A percentile compares a stretch with the other conserved stretches of the same genome.
phyloP scores from a whole-genome alignment of 1,140 invertebrate species.

The Mizuhopecten yessoensis region DNA sequence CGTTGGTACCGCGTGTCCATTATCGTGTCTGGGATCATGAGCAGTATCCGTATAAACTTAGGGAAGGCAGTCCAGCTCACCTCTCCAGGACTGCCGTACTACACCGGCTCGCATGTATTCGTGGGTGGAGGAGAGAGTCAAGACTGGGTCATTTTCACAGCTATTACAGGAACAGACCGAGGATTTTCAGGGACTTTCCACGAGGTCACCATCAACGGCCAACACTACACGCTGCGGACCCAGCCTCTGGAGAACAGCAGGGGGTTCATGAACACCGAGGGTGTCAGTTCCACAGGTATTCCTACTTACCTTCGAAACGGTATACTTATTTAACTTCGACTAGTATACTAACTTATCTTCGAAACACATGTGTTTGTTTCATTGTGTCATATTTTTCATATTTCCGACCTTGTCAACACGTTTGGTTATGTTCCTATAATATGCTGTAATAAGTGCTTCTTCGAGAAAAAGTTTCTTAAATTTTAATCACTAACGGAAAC shows the following conservation, averaged over 20 bases:
- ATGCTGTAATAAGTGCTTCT: too few relatives aligned
- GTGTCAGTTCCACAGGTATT: neutral
- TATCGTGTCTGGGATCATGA: neutral
- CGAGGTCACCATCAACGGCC: neutral
- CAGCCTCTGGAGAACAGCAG: neutral
- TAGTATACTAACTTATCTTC: too few relatives aligned
- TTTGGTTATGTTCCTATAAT: too few relatives aligned
- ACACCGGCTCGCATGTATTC: neutral
- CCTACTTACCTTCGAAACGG: too few relatives aligned
- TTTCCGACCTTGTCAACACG: too few relatives aligned
- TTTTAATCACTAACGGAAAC: too few relatives aligned
- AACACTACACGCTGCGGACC: neutral
- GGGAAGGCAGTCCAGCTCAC: constrained; percentile 28
- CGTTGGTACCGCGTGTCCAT: constrained; percentile 47
- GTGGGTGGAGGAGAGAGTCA: constrained; percentile 49
- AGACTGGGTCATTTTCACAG: neutral
- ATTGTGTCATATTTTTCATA: too few relatives aligned
- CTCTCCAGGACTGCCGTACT: neutral
- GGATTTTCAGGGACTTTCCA: neutral
- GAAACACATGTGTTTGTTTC: too few relatives aligned
- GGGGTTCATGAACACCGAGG: constrained; percentile 2
- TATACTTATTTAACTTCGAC: too few relatives aligned
- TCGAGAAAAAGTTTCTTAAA: too few relatives aligned
- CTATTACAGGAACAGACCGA: neutral
- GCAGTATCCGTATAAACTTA: constrained; percentile 44